phyloP scores from a whole-genome alignment of 2,888 invertebrate genomes.

The Nebria brevicollis region DNA sequence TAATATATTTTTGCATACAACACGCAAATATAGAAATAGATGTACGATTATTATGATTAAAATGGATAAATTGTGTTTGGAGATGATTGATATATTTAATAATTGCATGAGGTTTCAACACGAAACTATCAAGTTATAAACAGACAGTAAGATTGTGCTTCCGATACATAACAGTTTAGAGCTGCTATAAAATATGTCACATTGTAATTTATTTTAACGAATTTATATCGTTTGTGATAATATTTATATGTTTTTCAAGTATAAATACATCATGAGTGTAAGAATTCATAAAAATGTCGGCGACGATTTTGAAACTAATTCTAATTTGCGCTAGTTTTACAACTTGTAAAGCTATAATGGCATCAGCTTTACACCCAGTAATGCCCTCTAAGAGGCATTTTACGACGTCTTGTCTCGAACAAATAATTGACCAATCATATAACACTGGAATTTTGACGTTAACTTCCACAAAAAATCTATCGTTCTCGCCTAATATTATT shows the following conservation, averaged over 20 bases:
- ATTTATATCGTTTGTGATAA: neutral
- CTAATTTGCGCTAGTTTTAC: neutral
- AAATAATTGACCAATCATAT: conserved; percentile 17
- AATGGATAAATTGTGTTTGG: conserved; percentile 31
- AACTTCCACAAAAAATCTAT: conserved; percentile 23
- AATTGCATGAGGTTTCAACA: conserved; percentile 16
- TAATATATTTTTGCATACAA: neutral
- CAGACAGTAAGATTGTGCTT: neutral
- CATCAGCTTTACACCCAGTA: conserved; percentile 21
- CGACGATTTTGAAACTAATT: neutral
- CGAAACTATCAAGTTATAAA: conserved; percentile 7
- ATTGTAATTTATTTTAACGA: neutral
- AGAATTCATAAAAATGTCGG: neutral
- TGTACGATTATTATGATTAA: conserved; percentile 17
- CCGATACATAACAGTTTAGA: conserved; percentile 3
- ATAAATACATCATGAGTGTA: neutral
- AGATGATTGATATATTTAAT: conserved; percentile 4
- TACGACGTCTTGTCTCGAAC: conserved; percentile 11
- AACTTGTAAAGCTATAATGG: conserved; percentile 17
- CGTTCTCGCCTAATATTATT: conserved; percentile 8
- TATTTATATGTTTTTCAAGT: neutral
- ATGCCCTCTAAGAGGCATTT: conserved; percentile 7
- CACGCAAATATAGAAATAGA: conserved; percentile 3
- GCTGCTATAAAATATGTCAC: conserved; percentile 3
- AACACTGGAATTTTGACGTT: conserved; percentile 24